Base-by-base conservation (phyloP, 1,140 invertebrate species). In the Eulimnadia texana region DNA sequence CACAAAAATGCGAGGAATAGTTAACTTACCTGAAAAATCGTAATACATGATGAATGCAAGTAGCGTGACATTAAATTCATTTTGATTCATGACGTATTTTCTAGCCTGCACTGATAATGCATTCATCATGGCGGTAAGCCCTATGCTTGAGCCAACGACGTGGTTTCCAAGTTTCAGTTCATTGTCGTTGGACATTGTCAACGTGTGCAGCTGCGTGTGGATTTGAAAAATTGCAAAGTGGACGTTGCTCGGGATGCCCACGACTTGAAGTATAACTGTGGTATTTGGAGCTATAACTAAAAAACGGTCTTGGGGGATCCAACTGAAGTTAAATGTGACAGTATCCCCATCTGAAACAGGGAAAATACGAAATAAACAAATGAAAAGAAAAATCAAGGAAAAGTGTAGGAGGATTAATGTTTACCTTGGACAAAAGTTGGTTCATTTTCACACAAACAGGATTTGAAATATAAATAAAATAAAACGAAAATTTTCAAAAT, bases 171-270 rank as follows among this genome's bases (percentile, higher is more conserved):
- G 63, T 29, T 58, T 66, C 2, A 64, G 65, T 33, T 66, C 68
- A 42, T 68, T 67, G 62, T 72, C 74, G 61, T 81, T 80, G 28
- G 79, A 79, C 29, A 87, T 64, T 11, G 79, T 78, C 0, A 86
- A 67, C 72, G 82, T 80, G 58, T 78, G 68, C 16, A 77, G 62
- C 63, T 81, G 78, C 50, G 77, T 75, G 67, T 88, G 84, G 16
- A 78, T 76, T 80, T 87, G 84, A 53, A 83, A 71, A 54, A 86
- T 72, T 28, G 84, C 72, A 70, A 83, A 86, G 24, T 70, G 70
- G 49, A 79, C 69, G 53, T 61, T 70, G 68, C 79, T 72, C 10
- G 61, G 66, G 51, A 83, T 42, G 6, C 33, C 33, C 16, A 16
- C 33, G 6, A 16, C 16, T 42, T 42, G 33, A 6, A 42, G 6